Evolutionary conservation across 2,113 vertebrate species (phyloP).

Genomic region (Zeus faber): DNA sequence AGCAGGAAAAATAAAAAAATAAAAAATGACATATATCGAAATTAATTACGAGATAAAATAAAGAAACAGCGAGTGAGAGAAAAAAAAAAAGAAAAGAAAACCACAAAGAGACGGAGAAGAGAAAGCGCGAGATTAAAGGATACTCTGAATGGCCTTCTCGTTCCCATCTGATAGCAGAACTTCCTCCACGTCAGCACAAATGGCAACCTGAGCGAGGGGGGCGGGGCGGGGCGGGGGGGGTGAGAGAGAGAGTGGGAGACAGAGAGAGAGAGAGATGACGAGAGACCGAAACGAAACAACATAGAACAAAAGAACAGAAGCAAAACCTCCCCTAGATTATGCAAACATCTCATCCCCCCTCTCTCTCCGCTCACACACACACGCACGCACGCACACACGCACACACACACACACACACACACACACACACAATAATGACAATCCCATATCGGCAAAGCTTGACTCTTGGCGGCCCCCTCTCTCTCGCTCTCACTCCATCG

Average conservation of each 20-base stretch:
- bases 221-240: constrained; percentile 51
- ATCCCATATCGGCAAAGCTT: constrained; percentile 66
- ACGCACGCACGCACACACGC: constrained; percentile 26
- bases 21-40: background rate
- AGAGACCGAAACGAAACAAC: constrained; percentile 59
- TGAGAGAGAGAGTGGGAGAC: constrained; percentile 74
- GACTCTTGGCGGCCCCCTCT: constrained; percentile 46
- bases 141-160: constrained; percentile 99
- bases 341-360: constrained; percentile 53
- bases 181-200: constrained; percentile 99
- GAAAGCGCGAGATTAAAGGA: constrained; percentile 84
- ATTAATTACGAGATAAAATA: background rate
- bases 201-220: constrained; percentile 84
- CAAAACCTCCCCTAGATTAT: constrained; percentile 53
- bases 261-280: constrained; percentile 50
- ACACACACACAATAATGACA: constrained; percentile 64
- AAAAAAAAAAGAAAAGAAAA: constrained; percentile 11
- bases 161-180: constrained; percentile 99
- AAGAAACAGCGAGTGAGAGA: background rate
- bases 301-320: constrained; percentile 62
- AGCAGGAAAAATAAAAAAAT: background rate
- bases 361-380: background rate
- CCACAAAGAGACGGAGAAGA: constrained; percentile 32
- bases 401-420: constrained; percentile 49
- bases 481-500: constrained; percentile 61